phyloP scores from a whole-genome alignment of 2,888 invertebrate species.

The Lomographa bimaculata region DNA sequence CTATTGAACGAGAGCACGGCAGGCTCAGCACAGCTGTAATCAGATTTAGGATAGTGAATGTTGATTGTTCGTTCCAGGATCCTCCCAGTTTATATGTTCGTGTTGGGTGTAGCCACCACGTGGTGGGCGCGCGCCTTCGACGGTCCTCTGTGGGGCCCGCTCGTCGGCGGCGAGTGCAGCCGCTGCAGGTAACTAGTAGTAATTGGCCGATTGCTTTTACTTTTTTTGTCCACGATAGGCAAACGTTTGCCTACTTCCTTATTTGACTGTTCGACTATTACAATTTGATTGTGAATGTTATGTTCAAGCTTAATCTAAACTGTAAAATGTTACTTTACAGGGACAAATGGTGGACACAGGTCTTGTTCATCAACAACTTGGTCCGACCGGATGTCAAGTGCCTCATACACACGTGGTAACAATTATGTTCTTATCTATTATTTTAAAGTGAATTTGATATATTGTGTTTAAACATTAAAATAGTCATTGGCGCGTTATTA shows the following conservation, averaged over 20 bases:
- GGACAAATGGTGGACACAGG: constrained; percentile 56
- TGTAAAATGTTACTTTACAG: constrained; percentile 31
- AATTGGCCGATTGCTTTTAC: too few species aligned
- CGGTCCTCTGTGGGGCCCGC: constrained; percentile 54
- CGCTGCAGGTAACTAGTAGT: constrained; percentile 47
- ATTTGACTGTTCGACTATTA: too few species aligned
- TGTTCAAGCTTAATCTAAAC: too few species aligned
- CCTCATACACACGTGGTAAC: constrained; percentile 61
- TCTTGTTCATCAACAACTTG: constrained; percentile 54
- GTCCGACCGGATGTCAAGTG: constrained; percentile 50
- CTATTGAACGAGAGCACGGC: too few species aligned
- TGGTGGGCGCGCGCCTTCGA: constrained; percentile 53
- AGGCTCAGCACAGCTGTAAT: too few species aligned
- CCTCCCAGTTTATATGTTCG: constrained; percentile 51
- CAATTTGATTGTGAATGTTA: too few species aligned
- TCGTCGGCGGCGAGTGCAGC: constrained; percentile 41
- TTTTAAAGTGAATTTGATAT: too few species aligned
- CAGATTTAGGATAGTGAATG: too few species aligned
- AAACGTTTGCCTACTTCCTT: too few species aligned
- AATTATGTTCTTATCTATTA: too few species aligned
- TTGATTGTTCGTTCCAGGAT: constrained; percentile 38
- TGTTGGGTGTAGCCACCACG: constrained; percentile 49
- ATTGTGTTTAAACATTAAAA: not conserved
- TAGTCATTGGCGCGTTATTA: too few species aligned
- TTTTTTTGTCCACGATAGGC: too few species aligned